phyloP scores from a whole-genome alignment of 2,888 invertebrate genomes.

The Melanchra persicariae region DNA sequence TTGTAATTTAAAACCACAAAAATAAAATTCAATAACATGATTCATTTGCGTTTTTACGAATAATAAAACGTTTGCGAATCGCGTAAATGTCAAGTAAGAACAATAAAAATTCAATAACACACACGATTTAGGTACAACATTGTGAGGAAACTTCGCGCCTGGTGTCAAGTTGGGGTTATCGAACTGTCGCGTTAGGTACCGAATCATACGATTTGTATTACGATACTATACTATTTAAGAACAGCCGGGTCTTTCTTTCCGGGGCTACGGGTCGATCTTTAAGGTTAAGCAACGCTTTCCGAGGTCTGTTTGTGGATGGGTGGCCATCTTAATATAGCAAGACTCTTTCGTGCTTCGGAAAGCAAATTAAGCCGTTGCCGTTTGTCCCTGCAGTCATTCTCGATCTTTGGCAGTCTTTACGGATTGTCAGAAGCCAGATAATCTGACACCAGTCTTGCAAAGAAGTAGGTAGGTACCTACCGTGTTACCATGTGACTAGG shows the following conservation, averaged over 20 bases:
- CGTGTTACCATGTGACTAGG: background rate
- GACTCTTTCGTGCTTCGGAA: background rate
- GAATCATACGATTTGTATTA: conserved; percentile 8
- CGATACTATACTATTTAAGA: too few species aligned
- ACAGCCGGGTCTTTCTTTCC: too few species aligned
- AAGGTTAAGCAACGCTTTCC: background rate
- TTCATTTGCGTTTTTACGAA: conserved; percentile 15
- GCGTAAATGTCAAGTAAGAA: conserved; percentile 20
- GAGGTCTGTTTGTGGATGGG: background rate
- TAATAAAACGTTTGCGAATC: conserved; percentile 22
- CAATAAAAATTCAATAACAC: conserved; percentile 15
- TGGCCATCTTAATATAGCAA: too few species aligned
- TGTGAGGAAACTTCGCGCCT: background rate
- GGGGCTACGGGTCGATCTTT: too few species aligned
- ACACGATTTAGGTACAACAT: conserved; percentile 4
- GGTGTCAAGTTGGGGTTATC: conserved; percentile 34
- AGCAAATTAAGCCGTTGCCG: background rate
- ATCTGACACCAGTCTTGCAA: background rate
- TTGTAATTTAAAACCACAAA: background rate
- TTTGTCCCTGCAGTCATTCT: background rate
- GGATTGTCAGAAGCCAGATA: background rate
- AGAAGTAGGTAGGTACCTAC: too few species aligned
- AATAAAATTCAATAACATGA: conserved; percentile 2
- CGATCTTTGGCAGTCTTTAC: background rate
- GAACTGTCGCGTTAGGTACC: background rate